These are phyloP conservation scores for Peromyscus californicus DNA, from an alignment of 2,113 vertebrate genomes.

Conservation along the genomic window DNA sequence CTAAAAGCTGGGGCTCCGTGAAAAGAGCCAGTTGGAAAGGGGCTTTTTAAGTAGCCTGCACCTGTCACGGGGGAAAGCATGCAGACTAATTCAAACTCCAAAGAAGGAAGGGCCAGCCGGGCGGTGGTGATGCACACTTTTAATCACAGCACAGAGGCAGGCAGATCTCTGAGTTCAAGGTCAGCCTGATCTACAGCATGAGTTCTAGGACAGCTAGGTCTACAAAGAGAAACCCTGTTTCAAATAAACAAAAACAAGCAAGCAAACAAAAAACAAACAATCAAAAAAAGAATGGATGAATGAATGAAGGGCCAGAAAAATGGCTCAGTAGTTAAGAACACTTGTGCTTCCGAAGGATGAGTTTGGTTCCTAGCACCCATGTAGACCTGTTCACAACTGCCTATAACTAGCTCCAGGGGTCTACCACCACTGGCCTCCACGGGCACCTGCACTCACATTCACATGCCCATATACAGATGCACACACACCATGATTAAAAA, in stretches of 20 bases:
- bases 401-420: neutral
- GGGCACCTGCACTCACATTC: neutral
- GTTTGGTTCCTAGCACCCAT: neutral
- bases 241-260: neutral
- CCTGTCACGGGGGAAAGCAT: constrained; percentile 21
- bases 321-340: neutral
- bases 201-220: neutral
- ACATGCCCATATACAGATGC: neutral
- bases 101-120: neutral
- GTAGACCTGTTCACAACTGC: neutral
- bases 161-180: neutral
- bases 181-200: neutral
- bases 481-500: neutral
- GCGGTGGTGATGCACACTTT: neutral
- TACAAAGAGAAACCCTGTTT: neutral
- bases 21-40: constrained; percentile 20
- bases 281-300: neutral
- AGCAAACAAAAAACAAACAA: neutral
- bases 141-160: neutral
- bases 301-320: neutral
- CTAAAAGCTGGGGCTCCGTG: constrained; percentile 45
- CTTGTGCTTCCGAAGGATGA: too few relatives aligned
- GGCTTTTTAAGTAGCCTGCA: constrained; percentile 67
- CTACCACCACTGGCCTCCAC: too few relatives aligned
- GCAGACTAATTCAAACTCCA: neutral